phyloP scores from a whole-genome alignment of 2,113 vertebrate genomes.

The Jaculus jaculus region DNA sequence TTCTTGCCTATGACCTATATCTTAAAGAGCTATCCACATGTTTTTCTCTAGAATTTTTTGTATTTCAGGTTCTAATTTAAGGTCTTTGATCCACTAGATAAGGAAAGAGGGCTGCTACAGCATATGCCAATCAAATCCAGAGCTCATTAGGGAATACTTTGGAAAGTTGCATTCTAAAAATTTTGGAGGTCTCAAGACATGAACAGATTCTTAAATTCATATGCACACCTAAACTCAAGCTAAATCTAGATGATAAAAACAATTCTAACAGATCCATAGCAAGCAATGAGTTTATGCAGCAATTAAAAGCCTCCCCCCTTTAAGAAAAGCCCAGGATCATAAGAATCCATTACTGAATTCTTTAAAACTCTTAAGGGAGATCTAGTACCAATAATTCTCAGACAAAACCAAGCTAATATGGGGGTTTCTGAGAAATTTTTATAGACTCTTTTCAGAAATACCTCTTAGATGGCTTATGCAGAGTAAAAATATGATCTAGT shows the following conservation, averaged over 20 bases:
- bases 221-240: not conserved
- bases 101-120: not conserved
- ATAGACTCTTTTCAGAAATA: not conserved
- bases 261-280: not conserved
- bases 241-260: no score
- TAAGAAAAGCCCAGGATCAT: no score
- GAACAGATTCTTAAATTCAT: not conserved
- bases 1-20: no score
- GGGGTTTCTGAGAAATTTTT: not conserved
- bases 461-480: not conserved
- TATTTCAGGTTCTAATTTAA: not conserved
- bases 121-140: not conserved
- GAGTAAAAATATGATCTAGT: not conserved
- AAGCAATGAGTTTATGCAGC: not conserved
- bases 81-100: not conserved
- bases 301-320: no score
- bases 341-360: no score
- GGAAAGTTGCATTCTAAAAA: not conserved
- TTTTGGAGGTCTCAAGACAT: not conserved
- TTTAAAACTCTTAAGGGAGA: no score
- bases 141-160: not conserved
- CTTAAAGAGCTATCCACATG: no score
- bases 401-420: not conserved
- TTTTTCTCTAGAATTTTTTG: not conserved
- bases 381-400: no score